Conservation (phyloP, 35 echinoderm and acorn worm genomes). For the Ophioderma brevispina region DNA sequence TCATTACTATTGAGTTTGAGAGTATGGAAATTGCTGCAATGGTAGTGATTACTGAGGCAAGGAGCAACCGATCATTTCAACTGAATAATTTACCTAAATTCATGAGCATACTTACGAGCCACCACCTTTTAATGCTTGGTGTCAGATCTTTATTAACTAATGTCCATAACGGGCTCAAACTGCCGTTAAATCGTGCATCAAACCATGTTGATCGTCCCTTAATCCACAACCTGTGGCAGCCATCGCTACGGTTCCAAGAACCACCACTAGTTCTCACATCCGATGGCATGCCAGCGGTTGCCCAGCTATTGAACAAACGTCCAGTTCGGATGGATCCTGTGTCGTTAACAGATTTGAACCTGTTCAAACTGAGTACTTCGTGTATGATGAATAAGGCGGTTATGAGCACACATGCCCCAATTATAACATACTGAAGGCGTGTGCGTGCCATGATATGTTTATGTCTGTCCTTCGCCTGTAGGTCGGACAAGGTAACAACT, state of each 20-base stretch:
- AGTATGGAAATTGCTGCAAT: too few species aligned
- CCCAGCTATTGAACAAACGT: neutral
- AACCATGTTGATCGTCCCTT: slow-evolving; percentile 61
- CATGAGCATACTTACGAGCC: slow-evolving; percentile 44
- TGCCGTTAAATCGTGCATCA: slow-evolving; percentile 33
- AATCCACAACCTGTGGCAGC: slow-evolving; percentile 49
- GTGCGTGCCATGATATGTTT: neutral
- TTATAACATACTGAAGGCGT: neutral
- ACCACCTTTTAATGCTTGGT: slow-evolving; percentile 28
- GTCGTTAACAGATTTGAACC: neutral
- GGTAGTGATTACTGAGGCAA: too few species aligned
- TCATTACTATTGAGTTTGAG: too few species aligned
- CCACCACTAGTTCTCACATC: neutral
- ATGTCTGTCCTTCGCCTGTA: neutral
- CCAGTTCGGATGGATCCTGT: neutral
- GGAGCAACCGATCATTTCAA: too few species aligned
- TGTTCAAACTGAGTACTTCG: neutral
- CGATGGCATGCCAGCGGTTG: neutral
- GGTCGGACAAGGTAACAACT: too few species aligned
- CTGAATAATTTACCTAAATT: too few species aligned
- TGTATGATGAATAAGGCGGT: slow-evolving; percentile 9
- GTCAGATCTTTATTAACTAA: slow-evolving; percentile 16
- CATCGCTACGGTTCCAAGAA: neutral
- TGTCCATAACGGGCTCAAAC: slow-evolving; percentile 38
- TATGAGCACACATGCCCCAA: neutral